Conservation (phyloP, 2,113 vertebrate genomes). For the Oreochromis niloticus region DNA sequence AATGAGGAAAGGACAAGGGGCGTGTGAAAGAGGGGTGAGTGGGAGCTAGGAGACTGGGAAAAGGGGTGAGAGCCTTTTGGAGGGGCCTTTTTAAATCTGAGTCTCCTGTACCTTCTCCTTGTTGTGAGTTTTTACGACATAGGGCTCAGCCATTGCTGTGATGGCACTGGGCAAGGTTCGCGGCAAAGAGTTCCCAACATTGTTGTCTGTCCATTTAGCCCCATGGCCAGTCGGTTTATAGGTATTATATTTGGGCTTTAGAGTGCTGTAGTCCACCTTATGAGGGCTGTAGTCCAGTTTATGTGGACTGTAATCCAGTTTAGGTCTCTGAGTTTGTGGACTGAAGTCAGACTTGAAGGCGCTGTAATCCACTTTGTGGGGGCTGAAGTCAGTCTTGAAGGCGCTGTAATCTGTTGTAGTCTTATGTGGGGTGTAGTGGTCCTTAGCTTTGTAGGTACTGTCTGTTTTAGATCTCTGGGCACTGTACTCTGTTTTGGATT, state of each 20-base stretch:
- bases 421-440: slow-evolving; percentile 61
- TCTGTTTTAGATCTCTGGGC: slow-evolving; percentile 62
- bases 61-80: background rate
- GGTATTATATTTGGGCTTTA: slow-evolving; percentile 75
- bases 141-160: slow-evolving; percentile 82
- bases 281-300: slow-evolving; percentile 69
- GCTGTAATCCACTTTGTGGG: slow-evolving; percentile 69
- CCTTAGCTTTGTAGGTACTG: slow-evolving; percentile 57
- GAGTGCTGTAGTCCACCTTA: slow-evolving; percentile 66
- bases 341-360: slow-evolving; percentile 77
- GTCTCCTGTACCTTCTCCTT: slow-evolving; percentile 99
- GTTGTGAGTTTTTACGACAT: slow-evolving; percentile 89
- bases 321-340: slow-evolving; percentile 79
- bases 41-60: background rate
- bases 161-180: slow-evolving; percentile 84
- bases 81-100: slow-evolving; percentile 81
- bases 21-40: slow-evolving; percentile 12
- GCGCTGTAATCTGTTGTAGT: slow-evolving; percentile 58
- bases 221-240: slow-evolving; percentile 78
- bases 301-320: slow-evolving; percentile 71
- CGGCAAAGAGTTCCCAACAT: slow-evolving; percentile 90
- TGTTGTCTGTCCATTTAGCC: slow-evolving; percentile 96
- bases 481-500: slow-evolving; percentile 67
- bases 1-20: slow-evolving; percentile 54
- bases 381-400: slow-evolving; percentile 67